Evolutionary conservation across 2,797 vertebrate genomes (phyloP).

Genomic region (Ctenochaetus hawaiiensis): DNA sequence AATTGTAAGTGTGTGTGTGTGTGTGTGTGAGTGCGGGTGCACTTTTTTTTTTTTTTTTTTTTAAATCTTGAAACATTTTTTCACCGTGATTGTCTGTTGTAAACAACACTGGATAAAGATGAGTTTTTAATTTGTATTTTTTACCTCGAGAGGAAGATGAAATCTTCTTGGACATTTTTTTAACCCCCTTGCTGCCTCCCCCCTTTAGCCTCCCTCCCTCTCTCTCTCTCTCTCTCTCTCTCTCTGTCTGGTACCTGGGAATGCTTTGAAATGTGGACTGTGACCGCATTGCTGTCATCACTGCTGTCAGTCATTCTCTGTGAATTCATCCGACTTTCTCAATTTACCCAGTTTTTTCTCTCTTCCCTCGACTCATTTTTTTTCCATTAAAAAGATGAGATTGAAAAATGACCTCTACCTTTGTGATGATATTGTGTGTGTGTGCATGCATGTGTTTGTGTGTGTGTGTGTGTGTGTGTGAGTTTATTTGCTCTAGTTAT

Average conservation of each 20-base stretch:
- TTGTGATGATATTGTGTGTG: conserved; percentile 50
- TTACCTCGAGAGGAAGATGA: conserved; percentile 76
- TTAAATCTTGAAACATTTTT: conserved; percentile 15
- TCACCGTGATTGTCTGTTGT: conserved; percentile 77
- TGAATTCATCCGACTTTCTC: conserved; percentile 81
- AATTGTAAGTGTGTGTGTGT: conserved; percentile 69
- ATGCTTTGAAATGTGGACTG: conserved; percentile 81
- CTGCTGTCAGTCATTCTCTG: conserved; percentile 81
- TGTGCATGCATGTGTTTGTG: background rate
- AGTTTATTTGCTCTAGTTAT: conserved; percentile 37
- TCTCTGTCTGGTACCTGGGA: conserved; percentile 70
- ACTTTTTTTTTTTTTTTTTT: conserved; percentile 53
- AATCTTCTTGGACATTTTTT: conserved; percentile 77
- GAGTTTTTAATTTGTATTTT: conserved; percentile 79
- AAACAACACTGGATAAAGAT: conserved; percentile 74
- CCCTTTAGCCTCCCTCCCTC: too few species aligned
- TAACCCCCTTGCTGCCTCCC: conserved; percentile 14
- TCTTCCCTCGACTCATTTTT: conserved; percentile 76
- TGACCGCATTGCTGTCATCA: conserved; percentile 75
- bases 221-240: background rate
- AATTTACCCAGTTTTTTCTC: conserved; percentile 73
- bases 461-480: conserved; percentile 5
- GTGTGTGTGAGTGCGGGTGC: conserved; percentile 49
- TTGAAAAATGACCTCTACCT: conserved; percentile 75
- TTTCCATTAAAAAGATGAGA: conserved; percentile 84